phyloP scores from a whole-genome alignment of 35 echinoderm and acorn worm genomes.

The Ophiothrix spiculata region DNA sequence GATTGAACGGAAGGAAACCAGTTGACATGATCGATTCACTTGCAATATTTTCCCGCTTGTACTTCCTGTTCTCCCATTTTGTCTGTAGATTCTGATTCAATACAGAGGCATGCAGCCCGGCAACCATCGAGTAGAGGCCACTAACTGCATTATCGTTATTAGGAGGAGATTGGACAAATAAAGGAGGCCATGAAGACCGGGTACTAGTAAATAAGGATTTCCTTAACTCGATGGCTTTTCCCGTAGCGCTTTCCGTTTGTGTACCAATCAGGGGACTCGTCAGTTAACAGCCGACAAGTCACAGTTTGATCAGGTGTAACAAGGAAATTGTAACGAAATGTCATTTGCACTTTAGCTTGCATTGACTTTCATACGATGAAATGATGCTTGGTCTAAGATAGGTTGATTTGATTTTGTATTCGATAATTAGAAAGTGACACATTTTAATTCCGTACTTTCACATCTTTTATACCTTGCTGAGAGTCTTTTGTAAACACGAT shows the following conservation, averaged over 20 bases:
- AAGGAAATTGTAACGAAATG: neutral
- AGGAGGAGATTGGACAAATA: neutral
- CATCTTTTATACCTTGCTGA: too few relatives aligned
- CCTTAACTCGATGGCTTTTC: conserved; percentile 12
- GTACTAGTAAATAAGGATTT: conserved; percentile 1
- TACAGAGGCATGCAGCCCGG: neutral
- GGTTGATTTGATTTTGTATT: neutral
- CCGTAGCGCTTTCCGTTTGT: neutral
- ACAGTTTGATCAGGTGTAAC: neutral
- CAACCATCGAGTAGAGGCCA: conserved; percentile 15
- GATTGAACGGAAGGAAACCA: conserved; percentile 48
- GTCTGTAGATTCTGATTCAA: conserved; percentile 33
- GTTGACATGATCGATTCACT: conserved; percentile 74
- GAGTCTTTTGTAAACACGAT: neutral
- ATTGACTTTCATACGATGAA: neutral
- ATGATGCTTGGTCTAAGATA: neutral
- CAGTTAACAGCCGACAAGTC: neutral
- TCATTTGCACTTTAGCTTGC: neutral
- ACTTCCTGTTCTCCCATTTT: conserved; percentile 51
- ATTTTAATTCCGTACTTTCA: neutral
- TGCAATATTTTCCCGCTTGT: conserved; percentile 59
- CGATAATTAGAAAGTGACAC: neutral
- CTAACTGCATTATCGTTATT: neutral
- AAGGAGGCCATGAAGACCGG: neutral
- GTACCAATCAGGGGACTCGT: neutral